These are phyloP conservation scores for Mizuhopecten yessoensis DNA, from an alignment of 1,140 invertebrate genomes.

Conservation along the genomic window DNA sequence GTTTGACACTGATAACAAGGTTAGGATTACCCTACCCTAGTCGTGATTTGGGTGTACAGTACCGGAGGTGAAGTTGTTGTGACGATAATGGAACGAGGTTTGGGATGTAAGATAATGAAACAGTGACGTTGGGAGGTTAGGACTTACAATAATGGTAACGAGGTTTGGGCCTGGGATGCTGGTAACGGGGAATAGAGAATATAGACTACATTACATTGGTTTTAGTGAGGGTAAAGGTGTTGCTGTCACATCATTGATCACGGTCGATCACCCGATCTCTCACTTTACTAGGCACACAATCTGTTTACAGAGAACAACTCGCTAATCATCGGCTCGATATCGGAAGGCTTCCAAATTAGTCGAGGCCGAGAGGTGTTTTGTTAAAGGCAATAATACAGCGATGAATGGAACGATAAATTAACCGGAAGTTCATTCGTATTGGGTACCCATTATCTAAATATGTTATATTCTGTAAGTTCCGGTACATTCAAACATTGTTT, in stretches of 20 bases:
- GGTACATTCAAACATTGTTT: conserved; percentile 33
- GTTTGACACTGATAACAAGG: no score
- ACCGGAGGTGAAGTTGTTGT: no score
- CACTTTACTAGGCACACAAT: conserved; percentile 9
- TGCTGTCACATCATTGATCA: background rate
- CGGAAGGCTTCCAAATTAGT: conserved; percentile 21
- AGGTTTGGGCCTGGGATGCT: no score
- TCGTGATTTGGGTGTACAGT: no score
- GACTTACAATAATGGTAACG: no score
- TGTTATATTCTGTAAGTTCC: conserved; percentile 15
- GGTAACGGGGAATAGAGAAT: background rate
- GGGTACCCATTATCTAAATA: conserved; percentile 28
- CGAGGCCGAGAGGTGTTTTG: background rate
- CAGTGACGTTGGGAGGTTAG: no score
- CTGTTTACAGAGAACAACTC: conserved; percentile 14
- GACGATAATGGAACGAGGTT: no score
- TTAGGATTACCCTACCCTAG: no score
- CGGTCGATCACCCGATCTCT: background rate
- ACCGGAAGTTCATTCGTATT: conserved; percentile 14
- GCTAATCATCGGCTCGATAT: conserved; percentile 32
- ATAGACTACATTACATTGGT: background rate
- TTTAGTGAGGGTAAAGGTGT: background rate
- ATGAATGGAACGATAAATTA: conserved; percentile 22
- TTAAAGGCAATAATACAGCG: conserved; percentile 12
- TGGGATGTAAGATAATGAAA: no score